Evolutionary conservation across 1,140 invertebrate species (phyloP).

Genomic region (Sweltsa coloradensis): DNA sequence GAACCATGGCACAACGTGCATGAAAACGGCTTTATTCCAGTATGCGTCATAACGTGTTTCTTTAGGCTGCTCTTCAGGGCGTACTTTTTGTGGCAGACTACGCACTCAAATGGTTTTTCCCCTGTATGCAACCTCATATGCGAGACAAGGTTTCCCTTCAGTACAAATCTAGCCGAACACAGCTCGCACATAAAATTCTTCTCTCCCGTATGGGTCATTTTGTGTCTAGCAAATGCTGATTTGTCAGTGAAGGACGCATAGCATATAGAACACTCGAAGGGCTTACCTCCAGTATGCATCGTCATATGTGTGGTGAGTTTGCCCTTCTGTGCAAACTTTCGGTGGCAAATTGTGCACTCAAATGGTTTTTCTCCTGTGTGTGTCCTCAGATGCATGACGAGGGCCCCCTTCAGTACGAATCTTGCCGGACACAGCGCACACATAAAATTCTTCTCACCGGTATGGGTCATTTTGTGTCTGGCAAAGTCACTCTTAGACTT

Average conservation of each 20-base stretch:
- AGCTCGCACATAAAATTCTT: slow-evolving; percentile 1
- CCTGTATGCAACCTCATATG: slow-evolving; percentile 5
- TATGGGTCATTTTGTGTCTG: slow-evolving; percentile 25
- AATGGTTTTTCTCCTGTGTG: slow-evolving; percentile 37
- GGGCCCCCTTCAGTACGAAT: slow-evolving; percentile 23
- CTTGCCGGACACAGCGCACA: slow-evolving; percentile 34
- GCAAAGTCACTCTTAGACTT: too few species aligned
- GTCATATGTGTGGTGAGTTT: slow-evolving; percentile 35
- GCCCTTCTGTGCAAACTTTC: slow-evolving; percentile 37
- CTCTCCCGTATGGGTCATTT: slow-evolving; percentile 9
- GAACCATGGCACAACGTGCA: neutral
- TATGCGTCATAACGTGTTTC: slow-evolving; percentile 7
- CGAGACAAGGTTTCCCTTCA: neutral
- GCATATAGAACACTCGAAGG: slow-evolving; percentile 25
- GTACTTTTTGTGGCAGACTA: slow-evolving; percentile 4
- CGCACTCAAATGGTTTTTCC: slow-evolving; percentile 4
- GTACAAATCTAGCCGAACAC: neutral
- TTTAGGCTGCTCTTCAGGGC: neutral
- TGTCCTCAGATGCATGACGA: slow-evolving; percentile 25
- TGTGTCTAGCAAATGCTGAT: neutral
- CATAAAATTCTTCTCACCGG: slow-evolving; percentile 30
- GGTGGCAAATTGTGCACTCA: slow-evolving; percentile 37
- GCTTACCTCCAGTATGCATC: slow-evolving; percentile 36
- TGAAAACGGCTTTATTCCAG: slow-evolving; percentile 5
- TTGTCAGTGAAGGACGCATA: neutral